Base-by-base conservation (phyloP, 2,888 invertebrate species). In the Vanessa cardui region DNA sequence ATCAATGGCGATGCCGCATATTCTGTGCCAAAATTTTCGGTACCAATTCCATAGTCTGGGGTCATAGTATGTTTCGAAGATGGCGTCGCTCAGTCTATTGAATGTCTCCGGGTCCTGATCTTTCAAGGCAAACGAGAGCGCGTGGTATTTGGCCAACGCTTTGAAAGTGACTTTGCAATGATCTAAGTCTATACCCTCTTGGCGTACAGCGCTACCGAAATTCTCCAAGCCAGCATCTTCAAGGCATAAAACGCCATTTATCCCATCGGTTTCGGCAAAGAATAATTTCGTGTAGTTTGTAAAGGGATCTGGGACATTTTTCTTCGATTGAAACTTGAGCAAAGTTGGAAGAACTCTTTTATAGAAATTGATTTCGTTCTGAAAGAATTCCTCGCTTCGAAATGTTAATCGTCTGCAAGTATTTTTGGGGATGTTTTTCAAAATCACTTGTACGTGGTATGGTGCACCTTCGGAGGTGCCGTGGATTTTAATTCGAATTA, bases 311-410 rank as follows among this genome's bases (percentile, higher is more conserved):
- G 79, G 77, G 0, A 90, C 15, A 3, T 81, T 78, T 73, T 87
- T 91, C 1, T 74, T 80, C 0, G 85, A 73, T 75, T 93, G 92
- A 64, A 93, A 94, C 49, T 89, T 78, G 0, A 93, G 76, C 68
- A 94, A 74, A 1, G 75, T 84, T 9, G 93, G 93, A 72, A 94
- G 83, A 2, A 93, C 91, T 71, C 83, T 84, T 49, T 87, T 85
- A 81, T 96, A 96, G 80, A 96, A 96, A 62, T 88, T 85, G 0
- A 95, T 95, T 84, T 96, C 96, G 78, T 96, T 96, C 70, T 88
- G 87, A 77, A 96, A 96, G 80, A 96, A 96, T 59, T 95, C 95
- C 4, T 89, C 78, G 49, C 94, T 95, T 66, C 94, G 91, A 75
- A 94, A 96, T 0, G 96, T 94, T 39, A 95, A 94, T 0, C 94